Evolutionary conservation across 2,888 invertebrate species (phyloP), one percentile per base, ranked within the genome.

Genomic region (Andrena dorsata): DNA sequence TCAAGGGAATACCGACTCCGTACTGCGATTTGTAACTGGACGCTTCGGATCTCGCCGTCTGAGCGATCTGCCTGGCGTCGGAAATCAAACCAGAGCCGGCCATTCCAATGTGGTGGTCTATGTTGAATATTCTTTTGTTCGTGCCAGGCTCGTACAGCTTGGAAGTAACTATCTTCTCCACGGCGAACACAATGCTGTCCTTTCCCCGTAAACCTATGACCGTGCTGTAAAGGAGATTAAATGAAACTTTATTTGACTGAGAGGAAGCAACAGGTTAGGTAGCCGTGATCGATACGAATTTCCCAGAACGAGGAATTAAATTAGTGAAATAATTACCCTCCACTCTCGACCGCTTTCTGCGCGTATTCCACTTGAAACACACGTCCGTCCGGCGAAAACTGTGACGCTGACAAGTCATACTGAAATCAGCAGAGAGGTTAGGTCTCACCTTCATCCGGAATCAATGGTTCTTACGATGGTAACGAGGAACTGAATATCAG

Each of bases 321-420:
- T 28, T 3, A 26, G 7, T 7, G 16, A 0, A 32, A 76, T 10
- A 70, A 28, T 92, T 93, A 96, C 96, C 99, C 99, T 92, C 98
- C 98, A 92, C 98, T 98, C 95, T 99, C 99, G 1, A 99, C 99
- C 4, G 99, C 99, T 95, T 99, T 99, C 74, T 97, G 97, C 3
- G 99, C 99, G 95, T 99, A 99, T 95, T 99, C 99, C 1, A 99
- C 98, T 96, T 99, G 99, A 94, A 99, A 99, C 49, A 99, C 99
- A 90, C 99, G 95, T 10, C 99, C 99, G 94, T 99, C 99, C 2
- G 99, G 99, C 2, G 99, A 99, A 95, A 99, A 99, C 95, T 99
- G 99, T 58, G 99, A 99, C n/a, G 99, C 99, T 80, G 99, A 99
- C 91, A 99, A 95, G 96, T 99, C 99, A 94, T 99, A 99, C 98